Evolutionary conservation across 2,113 vertebrate species (phyloP).

Genomic region (Malurus melanocephalus): DNA sequence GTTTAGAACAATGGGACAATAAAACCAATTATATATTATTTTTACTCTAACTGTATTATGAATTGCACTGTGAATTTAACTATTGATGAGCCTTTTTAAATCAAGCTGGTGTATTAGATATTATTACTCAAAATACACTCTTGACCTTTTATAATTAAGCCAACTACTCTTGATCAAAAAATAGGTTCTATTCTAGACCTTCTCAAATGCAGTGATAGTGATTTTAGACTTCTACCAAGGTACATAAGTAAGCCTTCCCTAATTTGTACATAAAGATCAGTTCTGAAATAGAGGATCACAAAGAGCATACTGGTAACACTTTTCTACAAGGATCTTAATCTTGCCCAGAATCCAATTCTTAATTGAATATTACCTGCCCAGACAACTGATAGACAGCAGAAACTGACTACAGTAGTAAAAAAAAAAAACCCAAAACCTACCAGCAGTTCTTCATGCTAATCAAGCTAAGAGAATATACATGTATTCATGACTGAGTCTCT

Average conservation of each 20-base stretch:
- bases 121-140: background rate
- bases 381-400: background rate
- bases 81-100: background rate
- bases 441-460: background rate
- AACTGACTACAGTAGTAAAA: background rate
- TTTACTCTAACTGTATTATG: background rate
- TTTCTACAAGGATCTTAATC: background rate
- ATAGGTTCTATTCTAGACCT: background rate
- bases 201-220: background rate
- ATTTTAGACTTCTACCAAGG: background rate
- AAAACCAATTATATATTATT: background rate
- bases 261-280: background rate
- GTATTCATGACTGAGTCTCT: background rate
- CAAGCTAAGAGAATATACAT: background rate
- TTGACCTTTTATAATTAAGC: background rate
- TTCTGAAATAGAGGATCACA: background rate
- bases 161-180: background rate
- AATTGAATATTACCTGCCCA: background rate
- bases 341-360: background rate
- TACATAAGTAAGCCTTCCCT: background rate
- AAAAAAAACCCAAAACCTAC: background rate
- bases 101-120: background rate
- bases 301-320: background rate
- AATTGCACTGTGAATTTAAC: background rate
- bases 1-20: background rate